Percentiles rank a stretch among this genome's conserved stretches.
Conservation (phyloP, 1,140 invertebrate genomes). For the Riptortus pedestris region DNA sequence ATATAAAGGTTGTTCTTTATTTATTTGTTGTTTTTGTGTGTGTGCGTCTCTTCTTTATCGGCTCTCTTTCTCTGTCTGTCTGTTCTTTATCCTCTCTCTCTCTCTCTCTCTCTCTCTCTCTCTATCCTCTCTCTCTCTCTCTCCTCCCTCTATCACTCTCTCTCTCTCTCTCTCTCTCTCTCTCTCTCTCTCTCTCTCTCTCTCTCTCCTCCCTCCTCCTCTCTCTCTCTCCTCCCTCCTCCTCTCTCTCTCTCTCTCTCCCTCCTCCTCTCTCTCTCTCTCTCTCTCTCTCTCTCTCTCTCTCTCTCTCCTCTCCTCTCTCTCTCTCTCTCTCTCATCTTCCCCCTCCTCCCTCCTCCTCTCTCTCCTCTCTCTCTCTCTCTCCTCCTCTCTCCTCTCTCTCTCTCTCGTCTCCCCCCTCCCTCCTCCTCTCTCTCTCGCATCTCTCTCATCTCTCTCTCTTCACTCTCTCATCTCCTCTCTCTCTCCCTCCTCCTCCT, state of each 20-base stretch:
- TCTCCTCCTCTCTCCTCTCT: background rate
- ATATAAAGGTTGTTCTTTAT: too few species aligned
- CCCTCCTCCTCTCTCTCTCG: constrained; percentile 6
- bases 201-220: constrained; percentile 4
- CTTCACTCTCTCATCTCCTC: background rate
- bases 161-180: constrained; percentile 1
- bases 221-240: constrained; percentile 9
- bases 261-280: constrained; percentile 9
- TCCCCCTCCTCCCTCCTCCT: background rate
- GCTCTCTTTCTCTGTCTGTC: background rate
- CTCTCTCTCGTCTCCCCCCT: constrained; percentile 1
- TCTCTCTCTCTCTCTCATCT: constrained; percentile 8
- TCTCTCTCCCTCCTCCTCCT: background rate
- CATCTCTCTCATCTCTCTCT: background rate
- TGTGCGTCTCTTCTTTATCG: too few species aligned
- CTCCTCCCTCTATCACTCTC: too few species aligned
- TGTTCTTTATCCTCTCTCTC: background rate
- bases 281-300: constrained; percentile 15
- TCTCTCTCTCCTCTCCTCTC: constrained; percentile 12
- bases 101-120: too few species aligned
- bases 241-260: constrained; percentile 13
- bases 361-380: background rate
- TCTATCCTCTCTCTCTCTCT: too few species aligned
- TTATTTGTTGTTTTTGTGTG: too few species aligned
- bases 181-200: constrained; percentile 16